These are phyloP conservation scores for Pachyramphus minor DNA, from an alignment of 2,113 vertebrate genomes.

Conservation along the genomic window DNA sequence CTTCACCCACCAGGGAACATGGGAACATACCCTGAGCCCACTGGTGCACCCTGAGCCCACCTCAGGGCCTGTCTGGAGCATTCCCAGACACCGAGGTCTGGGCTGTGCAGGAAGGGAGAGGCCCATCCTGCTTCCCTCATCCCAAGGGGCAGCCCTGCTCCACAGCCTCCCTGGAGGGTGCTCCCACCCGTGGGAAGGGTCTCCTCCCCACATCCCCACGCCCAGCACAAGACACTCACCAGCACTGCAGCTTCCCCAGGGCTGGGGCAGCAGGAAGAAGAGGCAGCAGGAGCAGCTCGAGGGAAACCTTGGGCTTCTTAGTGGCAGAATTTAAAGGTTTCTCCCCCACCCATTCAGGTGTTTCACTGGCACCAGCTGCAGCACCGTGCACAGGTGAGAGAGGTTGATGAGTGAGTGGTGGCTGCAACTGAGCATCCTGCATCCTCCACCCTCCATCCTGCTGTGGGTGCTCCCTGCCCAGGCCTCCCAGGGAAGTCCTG, in stretches of 20 bases:
- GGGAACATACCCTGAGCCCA: not conserved
- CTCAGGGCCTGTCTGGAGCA: not conserved
- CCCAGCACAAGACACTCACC: not conserved
- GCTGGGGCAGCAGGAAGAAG: not conserved
- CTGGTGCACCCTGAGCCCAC: not conserved
- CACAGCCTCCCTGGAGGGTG: not conserved
- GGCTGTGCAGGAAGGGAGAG: not conserved
- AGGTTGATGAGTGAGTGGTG: accelerated
- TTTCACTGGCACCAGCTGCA: not conserved
- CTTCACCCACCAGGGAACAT: accelerated
- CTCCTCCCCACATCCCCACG: accelerated
- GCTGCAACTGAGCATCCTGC: not conserved
- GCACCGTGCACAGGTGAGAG: not conserved
- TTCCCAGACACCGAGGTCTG: not conserved
- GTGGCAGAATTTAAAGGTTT: not conserved
- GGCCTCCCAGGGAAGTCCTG: not conserved
- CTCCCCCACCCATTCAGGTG: not conserved
- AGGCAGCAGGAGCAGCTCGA: not conserved
- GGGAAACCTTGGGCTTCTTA: accelerated
- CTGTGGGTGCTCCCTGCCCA: not conserved
- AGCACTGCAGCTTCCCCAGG: accelerated
- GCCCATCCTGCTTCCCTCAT: not conserved
- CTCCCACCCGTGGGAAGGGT: accelerated
- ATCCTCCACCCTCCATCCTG: not conserved
- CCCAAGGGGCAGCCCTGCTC: not conserved